Percentiles rank a stretch among this genome's conserved stretches.
Evolutionary conservation across 2,888 invertebrate genomes (phyloP).

Genomic region (Ommatoiulus sabulosus): DNA sequence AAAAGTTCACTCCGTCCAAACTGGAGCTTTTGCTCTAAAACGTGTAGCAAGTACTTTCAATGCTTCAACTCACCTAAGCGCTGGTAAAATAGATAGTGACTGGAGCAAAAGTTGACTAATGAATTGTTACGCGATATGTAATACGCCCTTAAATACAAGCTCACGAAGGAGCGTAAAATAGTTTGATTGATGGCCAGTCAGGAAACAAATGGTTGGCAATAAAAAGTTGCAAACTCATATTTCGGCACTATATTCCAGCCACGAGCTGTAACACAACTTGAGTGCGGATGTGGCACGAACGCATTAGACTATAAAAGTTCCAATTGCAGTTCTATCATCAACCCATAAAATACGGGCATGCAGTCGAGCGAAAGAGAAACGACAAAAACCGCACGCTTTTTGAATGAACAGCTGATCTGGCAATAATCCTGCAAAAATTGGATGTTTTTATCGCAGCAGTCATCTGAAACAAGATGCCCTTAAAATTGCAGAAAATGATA

Average conservation of each 20-base stretch:
- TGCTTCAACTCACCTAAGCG: too few relatives aligned
- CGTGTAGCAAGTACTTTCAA: too few relatives aligned
- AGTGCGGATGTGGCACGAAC: neutral
- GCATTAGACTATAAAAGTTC: neutral
- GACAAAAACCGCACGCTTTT: neutral
- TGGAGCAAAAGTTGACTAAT: neutral
- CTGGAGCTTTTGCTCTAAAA: too few relatives aligned
- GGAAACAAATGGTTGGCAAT: neutral
- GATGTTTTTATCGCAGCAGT: conserved; percentile 1
- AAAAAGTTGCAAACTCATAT: neutral
- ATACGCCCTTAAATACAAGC: conserved; percentile 11
- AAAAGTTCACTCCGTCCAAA: too few relatives aligned
- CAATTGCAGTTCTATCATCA: neutral
- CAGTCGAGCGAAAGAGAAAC: neutral
- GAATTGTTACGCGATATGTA: neutral
- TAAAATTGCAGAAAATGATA: conserved; percentile 14
- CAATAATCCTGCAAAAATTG: conserved; percentile 16
- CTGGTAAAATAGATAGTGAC: neutral
- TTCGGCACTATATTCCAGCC: neutral
- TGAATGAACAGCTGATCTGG: neutral
- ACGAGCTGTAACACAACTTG: neutral
- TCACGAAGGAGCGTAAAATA: neutral
- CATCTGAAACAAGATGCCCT: conserved; percentile 11
- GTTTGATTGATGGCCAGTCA: conserved; percentile 37
- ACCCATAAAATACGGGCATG: conserved; percentile 16